phyloP scores from a whole-genome alignment of 1,140 invertebrate species.

The Drosophila lini region DNA sequence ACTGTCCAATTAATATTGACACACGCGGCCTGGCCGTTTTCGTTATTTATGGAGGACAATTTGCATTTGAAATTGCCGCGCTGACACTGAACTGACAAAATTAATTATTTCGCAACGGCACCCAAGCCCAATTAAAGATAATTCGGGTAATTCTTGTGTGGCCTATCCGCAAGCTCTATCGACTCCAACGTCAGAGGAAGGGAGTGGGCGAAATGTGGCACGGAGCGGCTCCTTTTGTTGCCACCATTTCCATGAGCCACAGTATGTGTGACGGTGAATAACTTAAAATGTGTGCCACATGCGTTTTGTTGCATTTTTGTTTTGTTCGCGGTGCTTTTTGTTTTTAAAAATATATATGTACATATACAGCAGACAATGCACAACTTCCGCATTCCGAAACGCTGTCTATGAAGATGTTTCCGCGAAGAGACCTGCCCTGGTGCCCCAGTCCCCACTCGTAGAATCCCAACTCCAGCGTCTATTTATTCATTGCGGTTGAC shows the following conservation, averaged over 20 bases:
- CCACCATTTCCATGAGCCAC: constrained; percentile 12
- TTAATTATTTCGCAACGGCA: constrained; percentile 25
- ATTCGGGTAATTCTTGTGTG: constrained; percentile 21
- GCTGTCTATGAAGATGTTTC: constrained; percentile 38
- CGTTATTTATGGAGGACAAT: constrained; percentile 48
- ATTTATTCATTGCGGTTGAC: constrained; percentile 66
- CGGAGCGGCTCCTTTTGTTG: constrained; percentile 34
- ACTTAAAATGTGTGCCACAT: constrained; percentile 71
- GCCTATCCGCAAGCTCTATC: constrained; percentile 5
- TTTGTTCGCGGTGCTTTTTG: constrained; percentile 35
- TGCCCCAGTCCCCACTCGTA: constrained; percentile 54
- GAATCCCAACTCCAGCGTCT: constrained; percentile 26
- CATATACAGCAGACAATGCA: constrained; percentile 56
- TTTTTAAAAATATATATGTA: constrained; percentile 22
- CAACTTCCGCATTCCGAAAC: constrained; percentile 58
- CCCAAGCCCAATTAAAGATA: constrained; percentile 34
- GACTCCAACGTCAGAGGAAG: not conserved
- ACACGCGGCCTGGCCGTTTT: constrained; percentile 42
- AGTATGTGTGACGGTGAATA: constrained; percentile 36
- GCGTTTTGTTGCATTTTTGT: constrained; percentile 43
- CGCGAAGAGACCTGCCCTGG: constrained; percentile 43
- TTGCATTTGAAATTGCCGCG: constrained; percentile 56
- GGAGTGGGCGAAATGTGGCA: not conserved
- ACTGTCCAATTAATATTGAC: constrained; percentile 53
- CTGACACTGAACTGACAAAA: constrained; percentile 66